These are phyloP conservation scores for Ceratitis capitata DNA, from an alignment of 1,140 invertebrate species.

Conservation along the genomic window DNA sequence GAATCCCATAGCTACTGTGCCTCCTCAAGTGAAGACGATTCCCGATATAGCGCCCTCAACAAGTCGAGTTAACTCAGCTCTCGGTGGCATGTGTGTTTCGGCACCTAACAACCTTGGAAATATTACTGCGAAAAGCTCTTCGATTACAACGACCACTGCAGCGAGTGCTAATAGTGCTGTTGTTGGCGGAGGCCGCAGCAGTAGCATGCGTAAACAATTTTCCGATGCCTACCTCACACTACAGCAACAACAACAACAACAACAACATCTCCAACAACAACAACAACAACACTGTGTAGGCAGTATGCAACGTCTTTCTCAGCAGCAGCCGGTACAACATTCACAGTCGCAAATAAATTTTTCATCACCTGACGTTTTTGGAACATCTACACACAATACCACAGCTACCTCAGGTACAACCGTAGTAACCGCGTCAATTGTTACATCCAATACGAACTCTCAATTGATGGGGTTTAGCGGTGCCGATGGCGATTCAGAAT, in stretches of 20 bases:
- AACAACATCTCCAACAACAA: slow-evolving; percentile 51
- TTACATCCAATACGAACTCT: slow-evolving; percentile 50
- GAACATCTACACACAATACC: slow-evolving; percentile 43
- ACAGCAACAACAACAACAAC: slow-evolving; percentile 48
- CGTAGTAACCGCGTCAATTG: slow-evolving; percentile 59
- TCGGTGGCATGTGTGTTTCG: slow-evolving; percentile 44
- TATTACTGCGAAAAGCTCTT: slow-evolving; percentile 40
- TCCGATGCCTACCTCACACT: slow-evolving; percentile 70
- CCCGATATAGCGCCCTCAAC: slow-evolving; percentile 69
- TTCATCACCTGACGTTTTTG: slow-evolving; percentile 42
- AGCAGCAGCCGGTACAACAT: slow-evolving; percentile 40
- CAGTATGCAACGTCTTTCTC: slow-evolving; percentile 39
- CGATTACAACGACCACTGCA: slow-evolving; percentile 47
- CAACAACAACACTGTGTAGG: slow-evolving; percentile 47
- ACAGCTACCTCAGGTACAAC: slow-evolving; percentile 48
- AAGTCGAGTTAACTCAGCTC: slow-evolving; percentile 57
- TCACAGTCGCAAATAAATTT: slow-evolving; percentile 39
- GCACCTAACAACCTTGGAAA: slow-evolving; percentile 40
- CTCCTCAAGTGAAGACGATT: slow-evolving; percentile 69
- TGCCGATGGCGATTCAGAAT: slow-evolving; percentile 71
- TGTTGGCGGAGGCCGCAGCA: slow-evolving; percentile 46
- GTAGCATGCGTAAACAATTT: slow-evolving; percentile 59
- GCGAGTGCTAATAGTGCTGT: slow-evolving; percentile 55
- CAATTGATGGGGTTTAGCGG: slow-evolving; percentile 47
- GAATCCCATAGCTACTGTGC: slow-evolving; percentile 71